Percentiles rank a stretch among this genome's conserved stretches.
phyloP scores from a whole-genome alignment of 2,888 invertebrate genomes.

The Orchestes rusci region DNA sequence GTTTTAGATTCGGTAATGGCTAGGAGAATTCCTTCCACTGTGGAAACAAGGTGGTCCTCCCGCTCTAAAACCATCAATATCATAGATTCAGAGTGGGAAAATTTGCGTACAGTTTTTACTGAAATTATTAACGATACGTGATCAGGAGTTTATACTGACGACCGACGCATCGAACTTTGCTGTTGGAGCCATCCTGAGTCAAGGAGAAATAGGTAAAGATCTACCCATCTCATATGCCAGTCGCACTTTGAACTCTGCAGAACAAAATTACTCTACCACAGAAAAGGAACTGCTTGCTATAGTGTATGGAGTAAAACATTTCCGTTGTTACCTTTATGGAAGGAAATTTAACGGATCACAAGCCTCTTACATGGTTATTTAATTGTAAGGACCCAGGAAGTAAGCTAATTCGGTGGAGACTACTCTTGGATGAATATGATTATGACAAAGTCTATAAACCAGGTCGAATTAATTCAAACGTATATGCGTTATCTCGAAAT shows the following conservation, averaged over 20 bases:
- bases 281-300: slow-evolving; percentile 25
- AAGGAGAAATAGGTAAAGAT: slow-evolving; percentile 13
- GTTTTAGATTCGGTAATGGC: too few relatives aligned
- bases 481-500: slow-evolving; percentile 3
- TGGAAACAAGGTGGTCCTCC: too few relatives aligned
- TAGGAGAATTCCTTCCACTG: too few relatives aligned
- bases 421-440: slow-evolving; percentile 32
- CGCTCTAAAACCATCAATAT: too few relatives aligned
- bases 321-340: slow-evolving; percentile 14
- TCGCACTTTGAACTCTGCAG: slow-evolving; percentile 20
- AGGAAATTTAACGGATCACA: slow-evolving; percentile 36
- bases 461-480: slow-evolving; percentile 2
- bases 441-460: slow-evolving; percentile 14
- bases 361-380: slow-evolving; percentile 37
- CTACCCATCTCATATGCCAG: slow-evolving; percentile 16
- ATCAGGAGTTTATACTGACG: slow-evolving; percentile 12
- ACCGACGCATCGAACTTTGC: too few relatives aligned
- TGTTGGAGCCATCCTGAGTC: slow-evolving; percentile 16
- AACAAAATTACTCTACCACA: too few relatives aligned
- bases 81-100: too few relatives aligned
- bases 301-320: slow-evolving; percentile 11
- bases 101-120: too few relatives aligned
- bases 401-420: too few relatives aligned
- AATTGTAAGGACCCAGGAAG: slow-evolving; percentile 35
- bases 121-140: too few relatives aligned